These are phyloP conservation scores for Cynaeus angustus DNA, from an alignment of 2,888 invertebrate species.

Conservation along the genomic window DNA sequence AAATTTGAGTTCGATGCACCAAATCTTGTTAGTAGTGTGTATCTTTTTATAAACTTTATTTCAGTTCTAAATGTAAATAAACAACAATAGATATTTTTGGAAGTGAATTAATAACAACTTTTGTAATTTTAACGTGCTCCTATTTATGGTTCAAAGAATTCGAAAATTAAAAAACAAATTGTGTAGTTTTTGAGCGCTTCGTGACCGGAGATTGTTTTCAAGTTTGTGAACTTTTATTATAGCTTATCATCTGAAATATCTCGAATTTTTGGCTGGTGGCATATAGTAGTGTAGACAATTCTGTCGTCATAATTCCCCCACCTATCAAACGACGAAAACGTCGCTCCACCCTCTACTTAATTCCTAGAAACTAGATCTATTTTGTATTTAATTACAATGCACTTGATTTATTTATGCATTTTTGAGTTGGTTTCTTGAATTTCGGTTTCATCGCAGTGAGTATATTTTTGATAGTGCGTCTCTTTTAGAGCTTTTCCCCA, in stretches of 20 bases:
- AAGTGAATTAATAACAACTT: neutral
- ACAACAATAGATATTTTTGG: slow-evolving; percentile 10
- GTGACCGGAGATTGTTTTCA: slow-evolving; percentile 20
- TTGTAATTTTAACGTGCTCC: neutral
- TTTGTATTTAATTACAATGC: slow-evolving; percentile 31
- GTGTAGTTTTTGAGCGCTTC: neutral
- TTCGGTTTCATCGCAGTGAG: neutral
- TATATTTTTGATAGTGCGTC: neutral
- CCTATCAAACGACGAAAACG: slow-evolving; percentile 39
- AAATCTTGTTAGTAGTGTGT: neutral
- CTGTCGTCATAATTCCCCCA: slow-evolving; percentile 53
- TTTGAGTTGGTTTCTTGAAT: neutral
- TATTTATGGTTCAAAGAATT: too few species aligned
- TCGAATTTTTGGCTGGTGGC: slow-evolving; percentile 53
- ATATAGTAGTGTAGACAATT: slow-evolving; percentile 52
- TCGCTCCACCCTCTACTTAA: slow-evolving; percentile 56
- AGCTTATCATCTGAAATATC: slow-evolving; percentile 50
- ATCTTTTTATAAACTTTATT: neutral
- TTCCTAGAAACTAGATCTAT: slow-evolving; percentile 45
- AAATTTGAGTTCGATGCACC: too few species aligned
- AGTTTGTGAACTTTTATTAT: slow-evolving; percentile 43
- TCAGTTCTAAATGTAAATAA: slow-evolving; percentile 2
- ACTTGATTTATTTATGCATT: slow-evolving; percentile 3
- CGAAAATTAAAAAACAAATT: too few species aligned
- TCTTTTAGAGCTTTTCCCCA: slow-evolving; percentile 4